A percentile compares a stretch with the other conserved stretches of the same genome.
These are phyloP conservation scores for Athalia rosae DNA, from an alignment of 2,888 invertebrate genomes.

Conservation along the genomic window DNA sequence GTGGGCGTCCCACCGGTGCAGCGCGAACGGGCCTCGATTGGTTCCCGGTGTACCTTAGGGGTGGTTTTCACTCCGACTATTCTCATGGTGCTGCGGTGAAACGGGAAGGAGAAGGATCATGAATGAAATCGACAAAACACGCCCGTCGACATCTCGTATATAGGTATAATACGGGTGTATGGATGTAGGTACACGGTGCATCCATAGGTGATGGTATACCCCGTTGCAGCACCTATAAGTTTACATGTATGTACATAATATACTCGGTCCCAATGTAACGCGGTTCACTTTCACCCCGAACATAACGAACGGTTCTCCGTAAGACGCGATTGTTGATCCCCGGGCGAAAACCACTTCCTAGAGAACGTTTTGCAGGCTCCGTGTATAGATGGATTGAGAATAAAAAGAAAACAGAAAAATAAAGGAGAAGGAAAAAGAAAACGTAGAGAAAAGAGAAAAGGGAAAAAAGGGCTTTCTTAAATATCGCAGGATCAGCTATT, in stretches of 20 bases:
- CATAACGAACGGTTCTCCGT: no score
- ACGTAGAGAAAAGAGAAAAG: not conserved
- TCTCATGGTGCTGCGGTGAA: slow-evolving; percentile 56
- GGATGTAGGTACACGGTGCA: no score
- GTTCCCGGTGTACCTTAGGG: slow-evolving; percentile 64
- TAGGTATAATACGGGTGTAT: no score
- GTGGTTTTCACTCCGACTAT: slow-evolving; percentile 69
- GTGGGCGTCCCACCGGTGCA: slow-evolving; percentile 44
- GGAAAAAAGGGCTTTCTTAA: slow-evolving; percentile 9
- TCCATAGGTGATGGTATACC: no score
- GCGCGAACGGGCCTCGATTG: slow-evolving; percentile 63
- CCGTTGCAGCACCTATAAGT: no score
- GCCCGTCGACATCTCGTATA: slow-evolving; percentile 51
- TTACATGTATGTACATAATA: no score
- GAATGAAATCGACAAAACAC: slow-evolving; percentile 53
- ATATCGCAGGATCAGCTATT: slow-evolving; percentile 19
- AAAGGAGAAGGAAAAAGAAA: not conserved
- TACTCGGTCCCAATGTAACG: no score
- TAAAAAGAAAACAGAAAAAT: not conserved
- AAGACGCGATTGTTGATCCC: slow-evolving; percentile 27
- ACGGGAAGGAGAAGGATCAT: not conserved
- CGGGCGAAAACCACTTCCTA: slow-evolving; percentile 19
- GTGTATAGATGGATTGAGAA: not conserved
- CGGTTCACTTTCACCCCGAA: no score
- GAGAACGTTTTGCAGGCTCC: not conserved